Evolutionary conservation across 1,140 invertebrate genomes (phyloP).

Genomic region (Bombus polaris): DNA sequence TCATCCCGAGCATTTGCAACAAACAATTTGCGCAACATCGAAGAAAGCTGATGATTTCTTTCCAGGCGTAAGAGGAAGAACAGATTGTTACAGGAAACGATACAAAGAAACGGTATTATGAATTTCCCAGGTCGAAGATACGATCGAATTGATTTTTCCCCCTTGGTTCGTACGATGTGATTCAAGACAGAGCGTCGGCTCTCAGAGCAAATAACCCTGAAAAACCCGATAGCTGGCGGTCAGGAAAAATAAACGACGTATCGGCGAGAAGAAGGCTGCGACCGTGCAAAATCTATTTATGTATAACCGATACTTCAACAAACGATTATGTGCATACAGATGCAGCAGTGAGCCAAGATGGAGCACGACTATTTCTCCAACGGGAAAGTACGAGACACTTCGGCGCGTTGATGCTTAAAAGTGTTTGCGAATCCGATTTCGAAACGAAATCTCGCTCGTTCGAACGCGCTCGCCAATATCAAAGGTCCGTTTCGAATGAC

Average conservation of each 20-base stretch:
- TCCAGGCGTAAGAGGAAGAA: not conserved
- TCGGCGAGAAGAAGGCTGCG: slow-evolving; percentile 50
- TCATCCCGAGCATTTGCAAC: not conserved
- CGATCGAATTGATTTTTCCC: slow-evolving; percentile 1
- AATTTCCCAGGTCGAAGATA: not conserved
- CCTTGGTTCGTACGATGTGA: not conserved
- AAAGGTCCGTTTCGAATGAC: not conserved
- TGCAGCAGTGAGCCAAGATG: slow-evolving; percentile 19
- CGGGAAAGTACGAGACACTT: not conserved
- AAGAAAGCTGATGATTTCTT: not conserved
- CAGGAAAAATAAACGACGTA: slow-evolving; percentile 51
- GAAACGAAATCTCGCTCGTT: not conserved
- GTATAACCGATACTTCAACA: slow-evolving; percentile 58
- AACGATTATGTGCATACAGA: slow-evolving; percentile 27
- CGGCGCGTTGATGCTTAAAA: not conserved
- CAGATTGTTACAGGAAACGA: not conserved
- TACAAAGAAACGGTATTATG: not conserved
- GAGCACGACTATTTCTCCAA: slow-evolving; percentile 1
- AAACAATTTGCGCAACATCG: not conserved
- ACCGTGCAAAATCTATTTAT: slow-evolving; percentile 67
- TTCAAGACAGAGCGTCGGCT: slow-evolving; percentile 32
- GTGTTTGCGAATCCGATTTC: not conserved
- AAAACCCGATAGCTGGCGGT: slow-evolving; percentile 44
- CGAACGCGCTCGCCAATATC: not conserved
- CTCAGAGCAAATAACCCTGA: slow-evolving; percentile 51